Evolutionary conservation across 2,888 invertebrate species (phyloP), one percentile per base, ranked within the genome.

Genomic region (Melangyna quadrimaculata): DNA sequence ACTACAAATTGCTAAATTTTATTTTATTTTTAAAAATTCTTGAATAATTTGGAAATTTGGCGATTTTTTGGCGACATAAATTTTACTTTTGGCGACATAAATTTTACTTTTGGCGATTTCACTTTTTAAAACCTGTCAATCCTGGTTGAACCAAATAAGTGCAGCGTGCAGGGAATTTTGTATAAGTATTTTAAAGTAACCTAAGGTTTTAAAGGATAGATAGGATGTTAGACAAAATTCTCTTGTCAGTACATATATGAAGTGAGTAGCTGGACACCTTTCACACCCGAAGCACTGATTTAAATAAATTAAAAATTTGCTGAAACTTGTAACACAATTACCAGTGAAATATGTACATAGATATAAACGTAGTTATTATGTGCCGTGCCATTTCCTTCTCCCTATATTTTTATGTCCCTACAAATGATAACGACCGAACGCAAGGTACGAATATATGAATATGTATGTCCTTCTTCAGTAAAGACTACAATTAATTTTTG

Each of bases 401-500:
- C 19, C 10, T 53, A 8, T 12, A 7, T 55, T 27, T 22, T 22
- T 51, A 8, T 43, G 3, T 17, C 43, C 17, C 14, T 32, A 48
- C 22, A 67, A 67, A 51, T n/a, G 29, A 48, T 22, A 19, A 22
- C 5, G n/a, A 12, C 37, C 3, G 0, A 9, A 2, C 43, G 55
- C 48, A 63, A 70, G 63, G 63, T n/a, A n/a, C n/a, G n/a, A n/a
- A n/a, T n/a, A n/a, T n/a, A n/a, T n/a, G n/a, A n/a, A n/a, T n/a
- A n/a, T n/a, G 45, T 29, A 63, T 65, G 45, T 65, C 65, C 65
- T 45, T 63, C 51, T 22, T 32, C 27, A 37, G 40, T 59, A 67
- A 78, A 29, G 51, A 74, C 74, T 55, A 75, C 59, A 84, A 84
- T 80, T 80, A 80, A 77, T 80, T 79, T 72, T 53, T 72, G 84